A percentile compares a stretch with the other conserved stretches of the same genome.
Evolutionary conservation across 2,113 vertebrate genomes (phyloP).

Genomic region (Spermophilus dauricus): DNA sequence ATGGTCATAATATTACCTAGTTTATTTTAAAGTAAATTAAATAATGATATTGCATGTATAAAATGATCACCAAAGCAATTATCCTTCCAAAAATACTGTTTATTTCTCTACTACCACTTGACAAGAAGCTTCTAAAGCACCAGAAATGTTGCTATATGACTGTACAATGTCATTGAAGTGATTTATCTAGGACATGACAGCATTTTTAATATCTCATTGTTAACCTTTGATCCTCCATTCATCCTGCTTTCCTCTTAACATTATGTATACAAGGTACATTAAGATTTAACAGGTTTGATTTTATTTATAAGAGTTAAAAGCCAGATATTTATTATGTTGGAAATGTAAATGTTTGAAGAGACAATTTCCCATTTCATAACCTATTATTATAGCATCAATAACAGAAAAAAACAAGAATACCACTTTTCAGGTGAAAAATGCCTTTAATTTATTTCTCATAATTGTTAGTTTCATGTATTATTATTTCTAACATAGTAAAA

Average conservation of each 20-base stretch:
- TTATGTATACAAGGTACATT: background rate
- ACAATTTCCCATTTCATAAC: background rate
- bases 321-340: background rate
- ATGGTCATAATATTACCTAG: background rate
- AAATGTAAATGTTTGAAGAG: background rate
- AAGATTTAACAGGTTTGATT: background rate
- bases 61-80: background rate
- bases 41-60: background rate
- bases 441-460: background rate
- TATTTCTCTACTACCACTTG: background rate
- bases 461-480: background rate
- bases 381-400: background rate
- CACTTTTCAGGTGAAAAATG: background rate
- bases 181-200: background rate
- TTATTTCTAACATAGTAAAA: background rate
- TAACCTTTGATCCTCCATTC: no score
- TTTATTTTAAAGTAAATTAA: background rate
- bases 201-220: background rate
- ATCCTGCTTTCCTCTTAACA: fast-evolving
- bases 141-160: no score
- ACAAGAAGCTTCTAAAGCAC: background rate
- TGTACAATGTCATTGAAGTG: fast-evolving
- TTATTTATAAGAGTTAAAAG: background rate
- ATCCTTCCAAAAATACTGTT: fast-evolving
- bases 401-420: background rate